Evolutionary conservation across 37 sponge, comb jelly and placozoan genomes (phyloP), one percentile per base, ranked within the genome.

Genomic region (Haliclona indistincta): DNA sequence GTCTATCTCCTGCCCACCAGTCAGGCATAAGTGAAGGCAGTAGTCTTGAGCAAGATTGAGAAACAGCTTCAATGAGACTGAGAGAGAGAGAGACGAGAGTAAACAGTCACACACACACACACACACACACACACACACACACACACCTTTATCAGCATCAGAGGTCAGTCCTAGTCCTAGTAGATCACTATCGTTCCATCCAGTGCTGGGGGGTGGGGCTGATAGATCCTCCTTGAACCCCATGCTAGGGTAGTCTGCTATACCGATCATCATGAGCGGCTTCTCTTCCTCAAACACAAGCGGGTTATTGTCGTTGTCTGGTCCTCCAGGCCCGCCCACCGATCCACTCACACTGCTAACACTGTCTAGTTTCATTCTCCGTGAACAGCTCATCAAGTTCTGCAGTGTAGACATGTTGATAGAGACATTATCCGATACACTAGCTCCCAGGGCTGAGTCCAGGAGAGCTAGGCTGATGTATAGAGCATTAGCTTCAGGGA

Each of bases 401-500:
- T 62, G 61, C 11, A 84, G 38, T 20, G 68, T 63, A 20, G 60
- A 53, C 52, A 84, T 77, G 43, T 43, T 63, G 49, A 83, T 60
- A 15, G 40, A n/a, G 29, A 67, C 56, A 4, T 43, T 58, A 25
- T 86, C 86, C 0, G 86, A 78, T 1, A 79, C 44, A 37, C 65
- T 78, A 10, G 79, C 54, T 7, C 63, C 75, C 34, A 86, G 47
- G 5, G 87, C 80, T n/a, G 87, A 83, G 64, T 84, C 80, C 39
- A 84, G 70, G 2, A 90, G 68, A 32, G 81, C 49, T 11, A 90
- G 51, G 38, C 61, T 90, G 67, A 90, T 60, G 64, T 75, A 80
- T 4, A 90, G 77, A 26, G 76, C 85, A 54, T 90, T 76, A 4
- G 81, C 86, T 69, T 90, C 91, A 7, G 85, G 86, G 0, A 90